A percentile compares a stretch with the other conserved stretches of the same genome.
Evolutionary conservation across 2,888 invertebrate genomes (phyloP).

Genomic region (Pristionchus fissidentatus): DNA sequence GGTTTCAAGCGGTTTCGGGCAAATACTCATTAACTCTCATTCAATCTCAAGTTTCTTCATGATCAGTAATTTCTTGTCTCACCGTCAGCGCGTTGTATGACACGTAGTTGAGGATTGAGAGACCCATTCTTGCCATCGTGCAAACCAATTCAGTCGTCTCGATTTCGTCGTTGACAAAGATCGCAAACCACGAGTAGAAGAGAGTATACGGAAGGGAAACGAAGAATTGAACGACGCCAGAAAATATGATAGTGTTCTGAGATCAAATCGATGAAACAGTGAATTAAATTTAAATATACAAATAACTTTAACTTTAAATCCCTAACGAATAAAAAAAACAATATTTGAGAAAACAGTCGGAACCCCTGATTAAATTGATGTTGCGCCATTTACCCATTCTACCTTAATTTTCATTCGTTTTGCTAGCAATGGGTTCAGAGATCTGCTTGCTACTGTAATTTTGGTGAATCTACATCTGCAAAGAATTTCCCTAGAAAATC

Average conservation of each 20-base stretch:
- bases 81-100: slow-evolving; percentile 12
- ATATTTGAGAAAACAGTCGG: not conserved
- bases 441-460: too few relatives aligned
- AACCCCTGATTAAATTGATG: too few relatives aligned
- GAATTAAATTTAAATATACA: too few relatives aligned
- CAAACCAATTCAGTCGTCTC: slow-evolving; percentile 3
- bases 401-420: too few relatives aligned
- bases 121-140: slow-evolving; percentile 11
- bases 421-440: too few relatives aligned
- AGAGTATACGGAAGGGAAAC: slow-evolving; percentile 5
- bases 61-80: not conserved
- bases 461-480: too few relatives aligned
- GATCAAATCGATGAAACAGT: too few relatives aligned
- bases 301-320: not conserved
- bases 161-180: slow-evolving; percentile 13
- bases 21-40: too few relatives aligned
- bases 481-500: too few relatives aligned
- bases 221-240: not conserved
- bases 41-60: not conserved
- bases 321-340: not conserved
- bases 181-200: slow-evolving; percentile 10
- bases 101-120: slow-evolving; percentile 17
- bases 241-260: slow-evolving; percentile 27
- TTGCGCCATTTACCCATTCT: too few relatives aligned
- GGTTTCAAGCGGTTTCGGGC: too few relatives aligned